Base-by-base conservation (phyloP, 2,797 vertebrate genomes). In the Oreortyx pictus region DNA sequence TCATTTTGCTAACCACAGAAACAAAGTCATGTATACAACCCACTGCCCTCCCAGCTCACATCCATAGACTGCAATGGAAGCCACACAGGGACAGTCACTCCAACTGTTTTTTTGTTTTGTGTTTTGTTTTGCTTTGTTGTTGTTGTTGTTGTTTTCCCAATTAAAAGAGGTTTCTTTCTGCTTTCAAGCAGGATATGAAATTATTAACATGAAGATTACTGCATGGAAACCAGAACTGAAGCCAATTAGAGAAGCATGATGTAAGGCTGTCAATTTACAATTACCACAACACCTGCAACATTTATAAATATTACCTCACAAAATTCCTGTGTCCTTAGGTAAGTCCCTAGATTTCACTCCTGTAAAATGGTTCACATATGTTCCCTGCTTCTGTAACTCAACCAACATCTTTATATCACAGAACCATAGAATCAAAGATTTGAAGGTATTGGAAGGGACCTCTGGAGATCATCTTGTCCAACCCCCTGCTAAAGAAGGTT, bases 241-340 rank as follows among this genome's bases (percentile, higher is more conserved):
- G 81, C 82, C 85, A 94, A 89, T 96, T 95, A 94, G 73, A 81
- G 80, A 61, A 90, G 61, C 46, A 78, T 61, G 88, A 94, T 89
- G 70, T 76, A 65, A 88, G 70, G 62, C 66, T 95, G 90, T 91
- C 95, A 94, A 91, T 72, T n/a, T 62, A 82, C 89, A 93, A 91
- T 96, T 95, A 91, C 90, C 87, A 80, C 73, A 93, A 70, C 94
- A 97, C 94, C 94, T 94, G 91, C 0, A 1, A 80, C 80, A 68
- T 92, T 97, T 97, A 70, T 88, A 96, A 96, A 96, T 94, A 95
- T 95, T 95, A 92, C 95, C 83, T 97, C 96, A 97, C 12, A 60
- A 85, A 95, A 96, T 97, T 96, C 96, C 85, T 95, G 50, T 82
- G 86, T 92, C 93, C 89, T 97, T 96, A 97, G 88, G 74, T 95